Percentiles rank a stretch among this genome's conserved stretches.
Conservation (phyloP, 2,888 invertebrate species). For the Nezara viridula region DNA sequence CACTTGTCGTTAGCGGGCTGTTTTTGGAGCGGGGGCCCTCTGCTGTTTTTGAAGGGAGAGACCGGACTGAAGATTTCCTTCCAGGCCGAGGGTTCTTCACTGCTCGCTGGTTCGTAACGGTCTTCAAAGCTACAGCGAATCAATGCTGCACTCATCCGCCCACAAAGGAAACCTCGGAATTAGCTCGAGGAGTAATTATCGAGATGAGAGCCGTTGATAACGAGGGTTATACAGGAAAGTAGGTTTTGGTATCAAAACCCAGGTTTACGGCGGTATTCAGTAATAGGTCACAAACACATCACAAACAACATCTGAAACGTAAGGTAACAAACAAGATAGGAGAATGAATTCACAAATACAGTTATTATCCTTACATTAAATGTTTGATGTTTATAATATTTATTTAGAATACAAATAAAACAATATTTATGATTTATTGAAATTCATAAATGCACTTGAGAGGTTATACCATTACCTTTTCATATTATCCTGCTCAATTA, state of each 20-base stretch:
- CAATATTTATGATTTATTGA: no score
- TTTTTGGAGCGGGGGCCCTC: slow-evolving; percentile 28
- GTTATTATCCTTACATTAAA: no score
- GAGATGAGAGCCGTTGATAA: background rate
- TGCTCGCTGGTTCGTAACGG: slow-evolving; percentile 41
- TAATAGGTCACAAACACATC: background rate
- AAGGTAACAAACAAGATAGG: no score
- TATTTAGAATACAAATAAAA: no score
- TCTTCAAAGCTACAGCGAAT: slow-evolving; percentile 9
- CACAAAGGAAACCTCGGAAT: slow-evolving; percentile 13
- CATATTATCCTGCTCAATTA: no score
- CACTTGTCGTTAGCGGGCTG: slow-evolving; percentile 51
- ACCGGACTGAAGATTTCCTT: background rate
- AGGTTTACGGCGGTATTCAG: background rate
- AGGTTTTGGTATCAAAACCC: background rate
- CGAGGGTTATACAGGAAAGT: background rate
- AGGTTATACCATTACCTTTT: no score
- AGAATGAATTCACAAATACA: no score
- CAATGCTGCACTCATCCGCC: background rate
- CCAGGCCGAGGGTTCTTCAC: slow-evolving; percentile 37
- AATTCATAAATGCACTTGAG: no score
- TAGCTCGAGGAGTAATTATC: slow-evolving; percentile 26
- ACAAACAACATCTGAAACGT: no score
- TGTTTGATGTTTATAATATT: no score
- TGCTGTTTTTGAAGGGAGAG: slow-evolving; percentile 39